These are phyloP conservation scores for Pterostichus madidus DNA, from an alignment of 2,888 invertebrate species.

Conservation along the genomic window DNA sequence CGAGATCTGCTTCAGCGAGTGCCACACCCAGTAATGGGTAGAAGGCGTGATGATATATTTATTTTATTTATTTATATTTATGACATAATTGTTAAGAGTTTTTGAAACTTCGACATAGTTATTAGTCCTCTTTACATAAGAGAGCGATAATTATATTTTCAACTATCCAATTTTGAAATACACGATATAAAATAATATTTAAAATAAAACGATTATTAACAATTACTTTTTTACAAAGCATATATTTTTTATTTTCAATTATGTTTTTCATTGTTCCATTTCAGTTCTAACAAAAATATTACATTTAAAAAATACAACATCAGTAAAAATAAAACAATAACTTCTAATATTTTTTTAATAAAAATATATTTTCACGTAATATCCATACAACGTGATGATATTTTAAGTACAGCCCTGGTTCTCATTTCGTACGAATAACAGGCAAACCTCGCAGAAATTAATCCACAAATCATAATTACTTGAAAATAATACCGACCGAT, in stretches of 20 bases:
- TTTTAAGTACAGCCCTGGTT: slow-evolving; percentile 27
- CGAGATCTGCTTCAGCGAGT: too few relatives aligned
- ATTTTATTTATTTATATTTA: too few relatives aligned
- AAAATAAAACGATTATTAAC: too few relatives aligned
- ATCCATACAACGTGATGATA: slow-evolving; percentile 10
- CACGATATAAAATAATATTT: too few relatives aligned
- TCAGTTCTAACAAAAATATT: not conserved
- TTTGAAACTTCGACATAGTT: too few relatives aligned
- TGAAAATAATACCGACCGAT: slow-evolving; percentile 29
- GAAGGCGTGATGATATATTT: too few relatives aligned
- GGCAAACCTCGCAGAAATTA: slow-evolving; percentile 31
- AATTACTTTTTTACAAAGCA: too few relatives aligned
- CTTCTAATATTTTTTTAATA: slow-evolving; percentile 18
- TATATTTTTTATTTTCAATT: not conserved
- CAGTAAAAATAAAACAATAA: not conserved
- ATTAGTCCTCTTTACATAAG: too few relatives aligned
- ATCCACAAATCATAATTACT: slow-evolving; percentile 47
- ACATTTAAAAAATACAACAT: not conserved
- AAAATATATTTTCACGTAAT: slow-evolving; percentile 7
- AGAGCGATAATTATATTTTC: too few relatives aligned
- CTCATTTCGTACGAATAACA: slow-evolving; percentile 15
- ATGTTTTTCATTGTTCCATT: not conserved
- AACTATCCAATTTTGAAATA: too few relatives aligned
- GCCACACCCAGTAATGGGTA: too few relatives aligned
- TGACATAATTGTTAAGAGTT: too few relatives aligned